These are phyloP conservation scores for Polydrusus cervinus DNA, from an alignment of 2,888 invertebrate species.

Conservation along the genomic window DNA sequence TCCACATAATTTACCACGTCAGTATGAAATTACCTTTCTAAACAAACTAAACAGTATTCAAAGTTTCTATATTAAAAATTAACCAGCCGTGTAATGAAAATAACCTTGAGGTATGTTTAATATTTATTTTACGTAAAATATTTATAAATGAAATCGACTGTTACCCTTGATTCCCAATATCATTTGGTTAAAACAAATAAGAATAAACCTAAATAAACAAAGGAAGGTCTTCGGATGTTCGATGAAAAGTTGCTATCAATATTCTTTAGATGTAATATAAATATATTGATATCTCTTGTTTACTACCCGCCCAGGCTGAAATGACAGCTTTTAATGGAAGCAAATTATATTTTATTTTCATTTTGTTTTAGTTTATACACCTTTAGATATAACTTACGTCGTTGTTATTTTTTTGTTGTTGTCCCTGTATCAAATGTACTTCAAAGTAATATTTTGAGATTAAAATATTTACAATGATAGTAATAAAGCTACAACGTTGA, in stretches of 20 bases:
- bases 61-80: neutral
- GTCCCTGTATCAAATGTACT: too few species aligned
- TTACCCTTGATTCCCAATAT: neutral
- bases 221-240: neutral
- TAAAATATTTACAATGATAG: too few species aligned
- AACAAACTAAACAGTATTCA: neutral
- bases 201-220: neutral
- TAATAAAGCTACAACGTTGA: too few species aligned
- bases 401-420: too few species aligned
- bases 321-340: too few species aligned
- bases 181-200: neutral
- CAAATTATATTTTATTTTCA: too few species aligned
- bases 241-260: neutral
- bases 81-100: neutral
- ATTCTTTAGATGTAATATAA: neutral
- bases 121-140: conserved; percentile 7
- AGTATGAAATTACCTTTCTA: neutral
- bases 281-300: too few species aligned
- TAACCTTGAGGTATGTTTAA: neutral
- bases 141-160: neutral
- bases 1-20: neutral
- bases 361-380: too few species aligned
- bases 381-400: too few species aligned
- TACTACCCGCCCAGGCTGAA: too few species aligned
- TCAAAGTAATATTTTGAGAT: too few species aligned